Evolutionary conservation across 2,113 vertebrate species (phyloP), one percentile per base, ranked within the genome.

Genomic region (Heterotis niloticus): DNA sequence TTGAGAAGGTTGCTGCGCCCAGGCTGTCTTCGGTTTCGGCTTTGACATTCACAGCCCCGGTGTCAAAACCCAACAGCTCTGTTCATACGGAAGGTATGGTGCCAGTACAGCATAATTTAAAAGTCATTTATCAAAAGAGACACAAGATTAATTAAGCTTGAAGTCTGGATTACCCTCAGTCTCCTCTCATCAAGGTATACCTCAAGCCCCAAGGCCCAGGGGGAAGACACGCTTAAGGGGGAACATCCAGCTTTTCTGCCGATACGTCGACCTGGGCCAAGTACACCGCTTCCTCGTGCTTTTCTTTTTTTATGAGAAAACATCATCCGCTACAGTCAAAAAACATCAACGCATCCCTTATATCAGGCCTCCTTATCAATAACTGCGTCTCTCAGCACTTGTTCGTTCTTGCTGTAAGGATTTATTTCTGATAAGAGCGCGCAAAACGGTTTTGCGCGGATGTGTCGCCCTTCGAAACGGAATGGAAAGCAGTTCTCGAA

Each of bases 41-140:
- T 90, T 89, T 89, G 90, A 92, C 88, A 92, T 91, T 91, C 87
- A 87, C 87, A 82, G 78, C 23, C 85, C 79, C 82, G 44, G 75
- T 88, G 91, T 91, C 88, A 89, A 90, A 89, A 75, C 28, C 44
- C 34, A 77, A 67, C 64, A 65, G 80, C 81, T 77, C 0, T 11
- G 74, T 69, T 44, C 77, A 59, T 84, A 71, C 54, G 57, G 82
- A 81, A 78, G 84, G 86, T 87, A 89, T 85, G 87, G 60, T 83
- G 87, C 88, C 88, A 86, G 89, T 89, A 81, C 89, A 89, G 90
- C 90, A 89, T 85, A 91, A 87, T 90, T 90, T 88, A 84, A 85
- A 87, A 90, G 90, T 85, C 88, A 93, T 93, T 93, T 81, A 93
- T 94, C 92, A 94, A 92, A 92, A 79, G 87, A 90, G 91, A 92